phyloP scores from a whole-genome alignment of 2,888 invertebrate genomes.

The Melanchra persicariae region DNA sequence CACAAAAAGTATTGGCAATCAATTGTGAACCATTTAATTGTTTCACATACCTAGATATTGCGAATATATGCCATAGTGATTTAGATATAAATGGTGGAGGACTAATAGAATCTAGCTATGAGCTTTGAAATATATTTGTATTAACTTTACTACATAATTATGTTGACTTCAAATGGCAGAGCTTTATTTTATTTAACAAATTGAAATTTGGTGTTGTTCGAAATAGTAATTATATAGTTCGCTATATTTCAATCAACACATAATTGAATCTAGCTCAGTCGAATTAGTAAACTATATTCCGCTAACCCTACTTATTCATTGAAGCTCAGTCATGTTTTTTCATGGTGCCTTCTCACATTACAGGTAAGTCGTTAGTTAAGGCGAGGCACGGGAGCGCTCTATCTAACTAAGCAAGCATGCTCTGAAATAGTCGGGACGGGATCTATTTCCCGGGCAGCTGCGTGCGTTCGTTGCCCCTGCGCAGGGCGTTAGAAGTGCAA shows the following conservation, averaged over 20 bases:
- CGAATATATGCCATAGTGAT: neutral
- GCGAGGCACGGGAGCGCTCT: conserved; percentile 77
- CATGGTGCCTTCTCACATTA: conserved; percentile 78
- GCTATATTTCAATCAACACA: neutral
- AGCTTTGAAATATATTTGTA: neutral
- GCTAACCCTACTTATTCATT: conserved; percentile 36
- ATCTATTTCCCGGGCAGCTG: conserved; percentile 90
- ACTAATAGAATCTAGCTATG: neutral
- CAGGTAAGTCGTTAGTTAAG: conserved; percentile 81
- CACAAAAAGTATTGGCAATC: conserved; percentile 47
- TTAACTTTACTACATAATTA: neutral
- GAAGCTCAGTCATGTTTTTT: conserved; percentile 66
- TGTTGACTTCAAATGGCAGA: neutral
- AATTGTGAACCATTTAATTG: conserved; percentile 32
- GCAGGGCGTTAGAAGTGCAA: conserved; percentile 89
- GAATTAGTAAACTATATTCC: neutral
- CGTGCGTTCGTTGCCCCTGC: conserved; percentile 88
- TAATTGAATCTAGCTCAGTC: neutral
- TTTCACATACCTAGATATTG: conserved; percentile 14
- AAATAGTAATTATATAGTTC: neutral
- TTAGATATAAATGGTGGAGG: neutral
- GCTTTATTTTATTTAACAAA: neutral
- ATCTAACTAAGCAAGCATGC: conserved; percentile 83
- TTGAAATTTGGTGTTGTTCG: conserved; percentile 7
- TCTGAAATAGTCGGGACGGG: conserved; percentile 90